Base-by-base conservation (phyloP, 2,113 vertebrate genomes). In the Erythrocercus mccallii region DNA sequence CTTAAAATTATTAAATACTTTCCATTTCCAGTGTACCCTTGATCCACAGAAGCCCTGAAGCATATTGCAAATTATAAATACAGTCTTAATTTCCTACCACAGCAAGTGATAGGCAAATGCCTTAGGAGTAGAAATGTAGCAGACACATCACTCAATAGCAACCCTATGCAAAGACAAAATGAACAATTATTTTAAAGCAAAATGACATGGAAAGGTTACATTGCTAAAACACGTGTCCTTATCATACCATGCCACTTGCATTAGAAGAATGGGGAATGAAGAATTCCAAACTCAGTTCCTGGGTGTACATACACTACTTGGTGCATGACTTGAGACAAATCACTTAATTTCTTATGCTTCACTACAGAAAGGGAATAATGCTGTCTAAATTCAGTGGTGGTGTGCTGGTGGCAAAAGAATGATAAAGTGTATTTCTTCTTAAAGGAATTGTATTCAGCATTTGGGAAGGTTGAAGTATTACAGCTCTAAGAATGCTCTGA, bases 1-100 rank as follows among this genome's bases (percentile, higher is more conserved):
- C 94, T 83, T 83, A 87, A 94, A 98, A 96, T 97, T 96, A 96
- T 95, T 77, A 96, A 97, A 96, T 88, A 80, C 72, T 93, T 93
- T 95, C 90, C 42, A 84, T 96, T 97, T 90, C 92, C 78, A 65
- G 61, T 81, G 88, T 81, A 94, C 48, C 92, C 97, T 96, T 92
- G 72, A 86, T 62, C 69, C 54, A 65, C 33, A 76, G 81, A 53
- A 58, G 56, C 42, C 51, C 25, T 1, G 17, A 81, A 92, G 47
- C 40, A 42, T 70, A 90, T 83, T 80, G 38, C 10, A 12, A 69
- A 77, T 86, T 90, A 31, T 53, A 88, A 91, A 30, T 71, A 83
- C 31, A 40, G 31, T 76, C 78, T 92, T 94, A 54, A 90, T 95
- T 91, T 83, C 44, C 35, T 66, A 1, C 37, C 44, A 25, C 78